Evolutionary conservation across 2,888 invertebrate genomes (phyloP).

Genomic region (Drosophila fulvimacula): DNA sequence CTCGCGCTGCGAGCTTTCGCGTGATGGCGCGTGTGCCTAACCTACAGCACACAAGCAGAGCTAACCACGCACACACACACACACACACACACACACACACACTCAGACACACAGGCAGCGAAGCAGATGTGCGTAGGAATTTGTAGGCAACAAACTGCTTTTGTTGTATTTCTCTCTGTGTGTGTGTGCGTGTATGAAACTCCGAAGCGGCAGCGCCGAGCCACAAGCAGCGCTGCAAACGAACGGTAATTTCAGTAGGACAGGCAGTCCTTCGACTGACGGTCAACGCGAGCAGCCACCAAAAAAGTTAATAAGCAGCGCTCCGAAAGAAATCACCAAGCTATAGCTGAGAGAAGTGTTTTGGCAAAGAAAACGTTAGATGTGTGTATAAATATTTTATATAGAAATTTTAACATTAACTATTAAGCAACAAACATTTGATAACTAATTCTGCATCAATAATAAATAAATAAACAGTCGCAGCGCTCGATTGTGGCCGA

Average conservation of each 20-base stretch:
- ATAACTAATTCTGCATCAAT: too few species aligned
- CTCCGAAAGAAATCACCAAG: conserved; percentile 28
- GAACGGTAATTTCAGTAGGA: conserved; percentile 82
- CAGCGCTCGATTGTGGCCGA: conserved; percentile 59
- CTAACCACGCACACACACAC: conserved; percentile 37
- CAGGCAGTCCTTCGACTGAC: conserved; percentile 85
- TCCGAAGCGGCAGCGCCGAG: conserved; percentile 58
- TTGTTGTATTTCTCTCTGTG: conserved; percentile 8
- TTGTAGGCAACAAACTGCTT: conserved; percentile 60
- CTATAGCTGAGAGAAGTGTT: conserved; percentile 14
- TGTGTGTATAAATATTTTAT: conserved; percentile 6
- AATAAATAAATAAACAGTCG: background rate
- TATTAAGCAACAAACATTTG: conserved; percentile 36
- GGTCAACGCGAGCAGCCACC: conserved; percentile 80
- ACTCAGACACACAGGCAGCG: conserved; percentile 9
- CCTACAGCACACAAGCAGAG: conserved; percentile 59
- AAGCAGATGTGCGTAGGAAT: conserved; percentile 71
- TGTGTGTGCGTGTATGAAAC: conserved; percentile 40
- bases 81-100: conserved; percentile 16
- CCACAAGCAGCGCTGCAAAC: conserved; percentile 53
- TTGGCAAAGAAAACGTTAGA: background rate
- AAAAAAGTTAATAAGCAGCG: conserved; percentile 43
- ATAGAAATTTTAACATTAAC: conserved; percentile 19
- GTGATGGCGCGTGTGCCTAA: conserved; percentile 70
- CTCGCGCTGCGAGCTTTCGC: conserved; percentile 62